Percentiles rank a stretch among this genome's conserved stretches.
phyloP scores from a whole-genome alignment of 1,140 invertebrate species.

The Orius insidiosus region DNA sequence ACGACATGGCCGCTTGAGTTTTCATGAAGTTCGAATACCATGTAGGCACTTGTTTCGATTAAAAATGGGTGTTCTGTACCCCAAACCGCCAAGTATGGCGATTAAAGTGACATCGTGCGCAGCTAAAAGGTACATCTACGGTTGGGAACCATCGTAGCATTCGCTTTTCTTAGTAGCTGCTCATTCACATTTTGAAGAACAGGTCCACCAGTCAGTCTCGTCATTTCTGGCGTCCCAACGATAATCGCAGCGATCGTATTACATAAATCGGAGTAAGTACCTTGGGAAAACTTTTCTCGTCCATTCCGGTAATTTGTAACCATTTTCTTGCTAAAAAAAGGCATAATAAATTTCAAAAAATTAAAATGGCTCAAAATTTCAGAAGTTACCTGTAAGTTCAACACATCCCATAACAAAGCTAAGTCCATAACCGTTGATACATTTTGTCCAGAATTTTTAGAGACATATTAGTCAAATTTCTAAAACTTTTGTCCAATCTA shows the following conservation, averaged over 20 bases:
- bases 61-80: neutral
- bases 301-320: slow-evolving; percentile 12
- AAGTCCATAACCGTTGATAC: neutral
- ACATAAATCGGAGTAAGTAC: slow-evolving; percentile 2
- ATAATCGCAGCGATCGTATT: slow-evolving; percentile 1
- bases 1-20: slow-evolving; percentile 6
- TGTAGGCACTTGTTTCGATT: slow-evolving; percentile 12
- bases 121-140: slow-evolving; percentile 52
- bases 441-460: slow-evolving; percentile 4
- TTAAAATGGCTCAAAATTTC: neutral
- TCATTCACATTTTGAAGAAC: slow-evolving; percentile 43
- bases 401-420: slow-evolving; percentile 6
- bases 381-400: slow-evolving; percentile 10
- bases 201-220: slow-evolving; percentile 25
- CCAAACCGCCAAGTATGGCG: slow-evolving; percentile 3
- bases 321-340: slow-evolving; percentile 12
- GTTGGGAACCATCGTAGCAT: slow-evolving; percentile 27
- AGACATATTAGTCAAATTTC: slow-evolving; percentile 6
- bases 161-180: slow-evolving; percentile 33
- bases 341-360: too few relatives aligned
- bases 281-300: slow-evolving; percentile 9
- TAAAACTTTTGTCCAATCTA: neutral
- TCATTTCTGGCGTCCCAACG: slow-evolving; percentile 9
- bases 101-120: slow-evolving; percentile 56
- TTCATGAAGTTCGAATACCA: slow-evolving; percentile 13